A percentile compares a stretch with the other conserved stretches of the same genome.
Conservation (phyloP, 1,140 invertebrate genomes). For the Metaphire vulgaris region DNA sequence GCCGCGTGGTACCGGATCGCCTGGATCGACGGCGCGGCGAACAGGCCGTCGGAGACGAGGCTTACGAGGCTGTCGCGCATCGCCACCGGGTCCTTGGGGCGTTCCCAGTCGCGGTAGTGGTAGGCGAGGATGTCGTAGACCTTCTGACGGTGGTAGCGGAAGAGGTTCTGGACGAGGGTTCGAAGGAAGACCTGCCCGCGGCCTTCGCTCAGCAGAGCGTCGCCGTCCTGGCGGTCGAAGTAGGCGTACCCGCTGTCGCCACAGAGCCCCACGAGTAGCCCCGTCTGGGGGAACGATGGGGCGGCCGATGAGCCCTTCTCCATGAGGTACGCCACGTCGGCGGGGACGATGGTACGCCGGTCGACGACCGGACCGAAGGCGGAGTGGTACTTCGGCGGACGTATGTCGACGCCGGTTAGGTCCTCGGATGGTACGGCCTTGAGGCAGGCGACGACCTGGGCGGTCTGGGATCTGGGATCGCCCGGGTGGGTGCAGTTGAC, state of each 20-base stretch:
- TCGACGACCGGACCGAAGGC: conserved; percentile 59
- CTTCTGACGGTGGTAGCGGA: conserved; percentile 82
- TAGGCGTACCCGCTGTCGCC: no score
- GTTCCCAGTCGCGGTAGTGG: conserved; percentile 95
- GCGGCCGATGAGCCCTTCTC: no score
- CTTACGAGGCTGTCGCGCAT: not conserved
- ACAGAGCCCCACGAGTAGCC: no score
- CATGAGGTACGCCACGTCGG: conserved; percentile 9
- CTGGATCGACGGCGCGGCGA: not conserved
- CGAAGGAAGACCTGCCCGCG: conserved; percentile 63
- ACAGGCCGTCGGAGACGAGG: not conserved
- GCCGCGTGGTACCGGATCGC: not conserved
- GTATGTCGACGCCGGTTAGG: conserved; percentile 65
- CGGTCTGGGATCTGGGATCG: not conserved
- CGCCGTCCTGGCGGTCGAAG: no score
- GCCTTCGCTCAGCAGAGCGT: no score
- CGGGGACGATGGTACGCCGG: conserved; percentile 47
- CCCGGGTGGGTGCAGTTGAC: conserved; percentile 4
- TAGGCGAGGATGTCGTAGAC: conserved; percentile 95
- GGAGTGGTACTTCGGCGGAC: conserved; percentile 55
- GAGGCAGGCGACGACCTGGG: conserved; percentile 63
- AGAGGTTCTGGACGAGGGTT: conserved; percentile 80
- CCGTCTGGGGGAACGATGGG: no score
- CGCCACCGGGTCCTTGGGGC: not conserved
- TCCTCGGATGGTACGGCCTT: conserved; percentile 68